Evolutionary conservation across 1,140 invertebrate species (phyloP), one percentile per base, ranked within the genome.

Genomic region (Nasonia longicornis): DNA sequence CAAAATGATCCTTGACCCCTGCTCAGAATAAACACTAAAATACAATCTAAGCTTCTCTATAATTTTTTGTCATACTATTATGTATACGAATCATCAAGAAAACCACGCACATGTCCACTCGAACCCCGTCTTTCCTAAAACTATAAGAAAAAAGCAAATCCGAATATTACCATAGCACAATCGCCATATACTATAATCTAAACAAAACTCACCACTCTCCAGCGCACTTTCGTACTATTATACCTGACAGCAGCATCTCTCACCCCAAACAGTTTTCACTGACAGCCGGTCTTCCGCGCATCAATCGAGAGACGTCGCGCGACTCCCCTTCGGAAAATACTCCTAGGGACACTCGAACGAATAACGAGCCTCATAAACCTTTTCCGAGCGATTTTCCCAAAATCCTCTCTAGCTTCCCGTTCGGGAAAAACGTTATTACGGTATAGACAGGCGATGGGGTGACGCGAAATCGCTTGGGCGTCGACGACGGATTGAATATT

Each of bases 241-340:
- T 42, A 42, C 38, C 38, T 42, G 38, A 42, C 38, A 42, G 8
- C 42, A 10, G 42, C 31, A 42, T 14, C 16, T 73, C 20, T 48
- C 71, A 35, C 71, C 71, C 71, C 38, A 48, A 73, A 73, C 38
- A 73, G 69, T 42, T 71, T 71, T 71, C 69, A 42, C 31, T 42
- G 67, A 70, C 67, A 26, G 22, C 26, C 67, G 31, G 38, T 42
- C 66, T n/a, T 22, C 31, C 31, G 26, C 6, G 31, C 35, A 7
- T 6, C 31, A 71, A 29, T 16, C 29, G 35, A 16, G 35, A 16
- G 10, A 42, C 35, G 31, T n/a, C 35, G 31, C 35, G 31, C 31
- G 14, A 35, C 29, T 71, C 69, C 35, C 69, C 35, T 71, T 38
- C 10, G 10, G 69, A 42, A 71, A 71, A n/a, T 20, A 38, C 29